Conservation (phyloP, 2,797 vertebrate species). For the Falco cherrug region DNA sequence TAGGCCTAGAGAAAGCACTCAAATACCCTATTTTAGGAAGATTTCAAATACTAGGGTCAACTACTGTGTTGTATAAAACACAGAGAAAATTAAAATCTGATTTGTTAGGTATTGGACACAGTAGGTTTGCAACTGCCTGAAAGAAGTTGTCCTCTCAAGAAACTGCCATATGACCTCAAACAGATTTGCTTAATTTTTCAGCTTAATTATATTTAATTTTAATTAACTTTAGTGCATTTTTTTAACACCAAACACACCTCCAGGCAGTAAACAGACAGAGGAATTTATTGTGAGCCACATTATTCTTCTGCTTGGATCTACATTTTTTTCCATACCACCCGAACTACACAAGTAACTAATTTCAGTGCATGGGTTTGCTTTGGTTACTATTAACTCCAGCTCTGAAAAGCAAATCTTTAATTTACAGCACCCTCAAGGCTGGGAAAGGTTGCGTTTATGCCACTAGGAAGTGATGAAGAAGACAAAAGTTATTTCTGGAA, state of each 20-base stretch:
- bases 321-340: neutral
- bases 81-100: neutral
- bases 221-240: neutral
- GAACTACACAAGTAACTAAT: neutral
- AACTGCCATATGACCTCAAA: neutral
- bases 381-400: neutral
- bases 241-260: neutral
- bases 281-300: neutral
- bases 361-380: neutral
- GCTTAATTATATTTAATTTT: neutral
- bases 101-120: neutral
- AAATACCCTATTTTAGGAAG: neutral
- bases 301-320: neutral
- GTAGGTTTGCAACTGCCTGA: neutral
- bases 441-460: neutral
- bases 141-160: neutral
- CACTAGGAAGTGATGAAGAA: neutral
- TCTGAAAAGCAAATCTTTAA: neutral
- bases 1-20: neutral
- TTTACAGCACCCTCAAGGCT: neutral
- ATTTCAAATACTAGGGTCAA: neutral
- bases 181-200: neutral
- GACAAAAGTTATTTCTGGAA: neutral
- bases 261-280: neutral
- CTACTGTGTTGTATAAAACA: neutral